Evolutionary conservation across 2,113 vertebrate genomes (phyloP).

Genomic region (Arvicanthis niloticus): DNA sequence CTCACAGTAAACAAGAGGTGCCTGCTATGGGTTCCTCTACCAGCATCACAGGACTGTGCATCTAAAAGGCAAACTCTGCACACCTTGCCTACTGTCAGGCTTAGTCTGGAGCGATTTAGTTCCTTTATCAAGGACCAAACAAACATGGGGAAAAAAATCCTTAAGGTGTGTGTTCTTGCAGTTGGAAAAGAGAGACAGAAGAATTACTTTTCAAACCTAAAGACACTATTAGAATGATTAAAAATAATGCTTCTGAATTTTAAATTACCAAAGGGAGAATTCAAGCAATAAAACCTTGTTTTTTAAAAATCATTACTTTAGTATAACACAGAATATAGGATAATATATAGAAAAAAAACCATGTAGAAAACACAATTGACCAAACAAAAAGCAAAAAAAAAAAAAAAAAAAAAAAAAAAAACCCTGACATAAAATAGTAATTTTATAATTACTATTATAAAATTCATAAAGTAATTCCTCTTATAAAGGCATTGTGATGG

Average conservation of each 20-base stretch:
- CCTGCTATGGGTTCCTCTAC: background rate
- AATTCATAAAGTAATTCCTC: background rate
- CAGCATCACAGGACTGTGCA: background rate
- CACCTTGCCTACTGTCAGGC: background rate
- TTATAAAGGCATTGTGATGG: background rate
- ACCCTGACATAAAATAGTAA: background rate
- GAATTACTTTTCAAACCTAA: slow-evolving; percentile 36
- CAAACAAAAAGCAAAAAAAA: background rate
- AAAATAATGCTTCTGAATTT: slow-evolving; percentile 56
- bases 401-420: background rate
- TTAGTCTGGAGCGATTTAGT: background rate
- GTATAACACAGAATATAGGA: background rate
- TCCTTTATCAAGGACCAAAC: background rate
- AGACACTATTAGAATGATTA: slow-evolving; percentile 41
- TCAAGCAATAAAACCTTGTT: slow-evolving; percentile 44
- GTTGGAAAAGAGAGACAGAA: slow-evolving; percentile 19
- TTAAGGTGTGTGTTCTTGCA: slow-evolving; percentile 2
- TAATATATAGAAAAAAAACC: slow-evolving; percentile 11
- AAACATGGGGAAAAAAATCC: background rate
- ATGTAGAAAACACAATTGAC: background rate
- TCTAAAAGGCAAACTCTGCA: background rate
- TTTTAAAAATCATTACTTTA: background rate
- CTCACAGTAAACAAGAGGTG: background rate
- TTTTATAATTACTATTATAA: too few relatives aligned
- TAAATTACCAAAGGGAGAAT: slow-evolving; percentile 43